These are phyloP conservation scores for Tricholauxania praeusta DNA, from an alignment of 2,888 invertebrate genomes.

Conservation along the genomic window DNA sequence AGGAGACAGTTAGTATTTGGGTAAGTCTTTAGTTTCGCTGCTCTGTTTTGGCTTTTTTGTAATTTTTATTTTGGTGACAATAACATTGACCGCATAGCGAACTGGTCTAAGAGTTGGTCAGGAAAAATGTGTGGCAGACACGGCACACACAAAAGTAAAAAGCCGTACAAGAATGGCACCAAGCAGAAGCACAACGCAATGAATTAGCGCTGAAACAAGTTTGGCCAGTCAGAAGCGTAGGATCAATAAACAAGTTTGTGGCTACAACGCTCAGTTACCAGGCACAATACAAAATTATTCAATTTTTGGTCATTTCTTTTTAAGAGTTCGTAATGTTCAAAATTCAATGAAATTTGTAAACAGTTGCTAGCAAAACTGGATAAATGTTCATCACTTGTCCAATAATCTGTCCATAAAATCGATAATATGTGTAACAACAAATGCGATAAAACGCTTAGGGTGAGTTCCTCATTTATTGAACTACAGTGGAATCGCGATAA, in stretches of 20 bases:
- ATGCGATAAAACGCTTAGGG: no score
- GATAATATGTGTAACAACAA: no score
- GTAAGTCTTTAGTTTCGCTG: neutral
- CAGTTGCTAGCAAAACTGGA: no score
- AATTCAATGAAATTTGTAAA: no score
- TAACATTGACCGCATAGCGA: conserved; percentile 38
- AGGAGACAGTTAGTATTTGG: conserved; percentile 17
- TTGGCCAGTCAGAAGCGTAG: conserved; percentile 29
- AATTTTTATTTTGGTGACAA: conserved; percentile 33
- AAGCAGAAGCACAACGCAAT: conserved; percentile 7
- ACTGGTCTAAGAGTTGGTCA: conserved; percentile 11
- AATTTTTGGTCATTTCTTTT: no score
- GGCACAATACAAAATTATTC: no score
- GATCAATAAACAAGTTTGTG: conserved; percentile 13
- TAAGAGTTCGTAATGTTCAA: no score
- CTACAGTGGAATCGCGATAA: no score
- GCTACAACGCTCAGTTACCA: no score
- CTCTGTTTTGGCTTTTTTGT: neutral
- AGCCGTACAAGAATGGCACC: neutral
- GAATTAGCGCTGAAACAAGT: conserved; percentile 37
- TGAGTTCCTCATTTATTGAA: no score
- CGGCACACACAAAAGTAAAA: neutral
- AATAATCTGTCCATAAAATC: no score
- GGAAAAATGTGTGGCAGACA: conserved; percentile 10
- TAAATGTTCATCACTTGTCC: no score